Base-by-base conservation (phyloP, 2,113 vertebrate species). In the Plectropomus leopardus region DNA sequence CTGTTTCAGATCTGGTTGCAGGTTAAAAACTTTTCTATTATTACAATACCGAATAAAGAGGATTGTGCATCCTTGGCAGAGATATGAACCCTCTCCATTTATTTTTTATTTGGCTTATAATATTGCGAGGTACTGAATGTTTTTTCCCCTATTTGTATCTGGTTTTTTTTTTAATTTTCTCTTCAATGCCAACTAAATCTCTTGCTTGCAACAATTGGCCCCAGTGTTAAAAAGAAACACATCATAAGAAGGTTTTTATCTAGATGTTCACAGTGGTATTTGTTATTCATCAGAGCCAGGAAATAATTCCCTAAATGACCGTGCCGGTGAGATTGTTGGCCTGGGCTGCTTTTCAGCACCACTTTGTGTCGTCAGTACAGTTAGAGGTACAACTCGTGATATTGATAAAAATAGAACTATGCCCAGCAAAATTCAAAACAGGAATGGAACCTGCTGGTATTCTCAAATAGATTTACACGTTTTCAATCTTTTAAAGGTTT, bases 41-140 rank as follows among this genome's bases (percentile, higher is more conserved):
- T 74, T 78, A 48, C 57, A 64, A 51, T 30, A 50, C 60, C 32
- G 61, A 17, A 64, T 63, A 30, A 21, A 48, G 17, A 63, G 51
- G n/a, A 34, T 32, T 74, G 44, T 53, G 59, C 28, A n/a, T 40
- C 36, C 28, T 66, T 70, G 51, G 26, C 69, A 36, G n/a, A 47
- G 51, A 10, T 19, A 5, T 30, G 30, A 14, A 1, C 30, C 48
- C 28, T 40, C 5, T 63, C 47, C 23, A n/a, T n/a, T 82, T 61
- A 26, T 54, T 60, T 58, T 79, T 58, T 75, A 72, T 78, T 79
- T 73, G 47, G 24, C 45, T 51, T 32, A 57, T 61, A n/a, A 69
- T 67, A 50, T 40, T 67, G 51, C 16, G 4, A 66, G 19, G 14
- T 48, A 69, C 23, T 44, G 14, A 63, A 58, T 57, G 28, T 54